Evolutionary conservation across 2,797 vertebrate genomes (phyloP).

Genomic region (Aldrovandia affinis): DNA sequence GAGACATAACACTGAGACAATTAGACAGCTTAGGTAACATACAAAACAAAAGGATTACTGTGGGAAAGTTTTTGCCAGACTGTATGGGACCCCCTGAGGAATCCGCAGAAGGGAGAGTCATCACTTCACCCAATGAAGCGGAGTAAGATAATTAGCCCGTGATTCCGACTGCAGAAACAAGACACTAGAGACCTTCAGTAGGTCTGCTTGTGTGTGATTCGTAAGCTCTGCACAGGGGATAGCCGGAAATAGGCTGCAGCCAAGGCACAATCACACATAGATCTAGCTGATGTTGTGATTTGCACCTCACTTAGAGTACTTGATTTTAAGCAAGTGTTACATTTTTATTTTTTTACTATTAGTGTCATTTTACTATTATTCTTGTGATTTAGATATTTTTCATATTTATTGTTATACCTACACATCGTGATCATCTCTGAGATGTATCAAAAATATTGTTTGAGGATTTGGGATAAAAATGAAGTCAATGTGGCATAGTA

Average conservation of each 20-base stretch:
- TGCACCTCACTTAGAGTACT: too few relatives aligned
- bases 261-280: background rate
- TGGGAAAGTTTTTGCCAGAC: background rate
- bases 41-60: conserved; percentile 7
- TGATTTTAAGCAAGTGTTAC: too few relatives aligned
- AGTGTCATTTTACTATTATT: too few relatives aligned
- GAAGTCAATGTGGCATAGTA: too few relatives aligned
- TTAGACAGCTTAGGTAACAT: background rate
- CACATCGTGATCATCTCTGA: background rate
- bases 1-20: background rate
- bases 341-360: too few relatives aligned
- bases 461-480: background rate
- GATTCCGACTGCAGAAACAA: conserved; percentile 2
- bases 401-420: too few relatives aligned
- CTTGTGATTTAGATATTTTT: too few relatives aligned
- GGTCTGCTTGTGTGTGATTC: background rate
- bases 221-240: background rate
- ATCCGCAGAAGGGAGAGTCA: background rate
- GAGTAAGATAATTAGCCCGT: conserved; percentile 3
- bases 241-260: background rate
- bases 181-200: background rate
- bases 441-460: background rate
- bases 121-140: background rate
- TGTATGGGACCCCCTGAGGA: background rate
- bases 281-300: too few relatives aligned